Evolutionary conservation across 2,888 invertebrate genomes (phyloP), one percentile per base, ranked within the genome.

Genomic region (Tipula vernalis): DNA sequence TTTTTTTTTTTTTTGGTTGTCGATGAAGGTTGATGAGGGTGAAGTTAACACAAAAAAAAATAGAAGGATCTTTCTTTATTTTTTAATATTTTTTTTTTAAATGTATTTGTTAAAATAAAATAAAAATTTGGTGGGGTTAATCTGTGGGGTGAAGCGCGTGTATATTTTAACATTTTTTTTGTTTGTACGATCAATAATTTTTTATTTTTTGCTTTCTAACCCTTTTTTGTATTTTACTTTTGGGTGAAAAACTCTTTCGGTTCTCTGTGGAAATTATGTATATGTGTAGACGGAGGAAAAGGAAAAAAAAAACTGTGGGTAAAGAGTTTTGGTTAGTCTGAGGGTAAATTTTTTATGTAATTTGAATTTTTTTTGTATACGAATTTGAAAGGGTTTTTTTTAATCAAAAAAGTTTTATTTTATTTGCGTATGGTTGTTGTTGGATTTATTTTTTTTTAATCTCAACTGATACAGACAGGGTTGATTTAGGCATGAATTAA

Each of bases 161-260:
- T 84, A 36, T 36, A 84, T 84, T 39, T 41, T 84, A 84, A 84
- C 84, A 36, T 41, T 84, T 84, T 84, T 84, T 84, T 84, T 84
- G 39, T 41, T 84, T 84, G 36, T 84, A 39, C 41, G 41, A 39
- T 84, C 71, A 71, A 71, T 84, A 39, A 39, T 84, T 84, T 84
- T 84, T 84, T 84, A 5, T 84, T 84, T 36, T 28, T 84, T 39
- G 41, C 36, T 36, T 41, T 39, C 84, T 39, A 36, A 84, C 84
- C 39, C 36, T 36, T 84, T 84, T 84, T 39, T 39, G n/a, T 84
- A 8, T 84, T 84, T 36, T 15, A 41, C 84, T 84, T 57, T 36
- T 84, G 84, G 36, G 84, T 84, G 41, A 39, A 39, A 39, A 84
- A 41, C 41, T 39, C 41, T 84, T 84, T 84, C 36, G 39, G 28